These are phyloP conservation scores for Nasonovia ribisnigri DNA, from an alignment of 2,888 invertebrate genomes.

Conservation along the genomic window DNA sequence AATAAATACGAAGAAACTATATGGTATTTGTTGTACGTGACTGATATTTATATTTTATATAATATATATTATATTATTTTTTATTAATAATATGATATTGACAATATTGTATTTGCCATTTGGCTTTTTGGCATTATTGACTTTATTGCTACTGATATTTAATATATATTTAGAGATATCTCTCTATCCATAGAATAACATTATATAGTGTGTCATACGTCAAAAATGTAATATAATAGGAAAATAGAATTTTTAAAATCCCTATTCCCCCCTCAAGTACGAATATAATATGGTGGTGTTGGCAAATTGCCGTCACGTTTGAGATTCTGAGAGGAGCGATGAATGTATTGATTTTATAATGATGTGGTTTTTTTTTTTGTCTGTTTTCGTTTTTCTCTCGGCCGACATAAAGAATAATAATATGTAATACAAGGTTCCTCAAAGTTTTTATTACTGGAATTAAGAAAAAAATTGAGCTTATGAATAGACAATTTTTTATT, in stretches of 20 bases:
- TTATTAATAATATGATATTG: not conserved
- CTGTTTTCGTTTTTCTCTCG: not conserved
- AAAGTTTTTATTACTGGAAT: too few relatives aligned
- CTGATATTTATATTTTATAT: not conserved
- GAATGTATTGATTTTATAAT: not conserved
- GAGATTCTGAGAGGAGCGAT: not conserved
- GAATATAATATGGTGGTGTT: not conserved
- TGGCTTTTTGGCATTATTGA: too few relatives aligned
- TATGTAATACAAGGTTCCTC: too few relatives aligned
- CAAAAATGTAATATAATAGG: not conserved
- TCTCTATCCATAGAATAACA: not conserved
- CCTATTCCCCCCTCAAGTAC: not conserved
- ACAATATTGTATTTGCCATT: not conserved
- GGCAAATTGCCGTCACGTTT: not conserved
- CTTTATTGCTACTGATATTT: too few relatives aligned
- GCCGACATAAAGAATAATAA: too few relatives aligned
- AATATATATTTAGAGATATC: not conserved
- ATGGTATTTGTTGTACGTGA: not conserved
- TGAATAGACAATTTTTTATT: too few relatives aligned
- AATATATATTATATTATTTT: too few relatives aligned
- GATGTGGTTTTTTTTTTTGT: not conserved
- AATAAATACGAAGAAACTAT: not conserved
- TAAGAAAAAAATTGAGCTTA: too few relatives aligned
- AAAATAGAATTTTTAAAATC: not conserved
- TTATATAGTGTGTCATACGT: not conserved